These are phyloP conservation scores for Phodopus roborovskii DNA, from an alignment of 2,113 vertebrate genomes.

Conservation along the genomic window DNA sequence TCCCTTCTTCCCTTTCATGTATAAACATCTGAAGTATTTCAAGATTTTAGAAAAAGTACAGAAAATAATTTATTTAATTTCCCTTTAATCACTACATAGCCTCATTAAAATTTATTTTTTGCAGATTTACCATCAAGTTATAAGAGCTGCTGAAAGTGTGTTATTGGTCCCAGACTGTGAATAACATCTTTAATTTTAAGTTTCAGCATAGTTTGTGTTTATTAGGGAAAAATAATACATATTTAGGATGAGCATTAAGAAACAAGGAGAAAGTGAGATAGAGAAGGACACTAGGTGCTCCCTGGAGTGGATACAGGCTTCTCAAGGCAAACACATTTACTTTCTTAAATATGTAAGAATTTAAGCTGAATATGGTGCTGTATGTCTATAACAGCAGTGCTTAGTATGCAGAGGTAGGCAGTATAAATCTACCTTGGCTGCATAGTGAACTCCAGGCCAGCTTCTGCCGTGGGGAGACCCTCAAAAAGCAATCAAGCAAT, in stretches of 20 bases:
- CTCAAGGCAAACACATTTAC: not conserved
- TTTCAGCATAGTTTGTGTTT: not conserved
- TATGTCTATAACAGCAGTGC: not conserved
- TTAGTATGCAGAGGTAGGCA: not conserved
- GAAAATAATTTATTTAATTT: constrained; percentile 46
- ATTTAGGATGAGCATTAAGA: not conserved
- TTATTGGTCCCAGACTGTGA: not conserved
- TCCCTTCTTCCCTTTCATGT: constrained; percentile 65
- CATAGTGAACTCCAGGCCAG: not conserved
- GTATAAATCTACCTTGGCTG: not conserved
- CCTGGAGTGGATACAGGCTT: too few relatives aligned
- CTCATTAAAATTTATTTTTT: constrained; percentile 55
- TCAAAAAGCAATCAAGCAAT: not conserved
- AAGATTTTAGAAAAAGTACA: constrained; percentile 54
- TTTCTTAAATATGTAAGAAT: not conserved
- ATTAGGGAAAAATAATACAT: not conserved
- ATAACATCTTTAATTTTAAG: not conserved
- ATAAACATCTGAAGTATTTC: constrained; percentile 64
- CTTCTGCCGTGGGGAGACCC: not conserved
- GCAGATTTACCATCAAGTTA: not conserved
- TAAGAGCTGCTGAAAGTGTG: not conserved
- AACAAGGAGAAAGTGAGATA: not conserved
- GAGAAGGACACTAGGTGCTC: not conserved
- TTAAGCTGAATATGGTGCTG: not conserved
- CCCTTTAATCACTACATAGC: not conserved